Conservation (phyloP, 2,797 vertebrate genomes). For the Manis javanica region DNA sequence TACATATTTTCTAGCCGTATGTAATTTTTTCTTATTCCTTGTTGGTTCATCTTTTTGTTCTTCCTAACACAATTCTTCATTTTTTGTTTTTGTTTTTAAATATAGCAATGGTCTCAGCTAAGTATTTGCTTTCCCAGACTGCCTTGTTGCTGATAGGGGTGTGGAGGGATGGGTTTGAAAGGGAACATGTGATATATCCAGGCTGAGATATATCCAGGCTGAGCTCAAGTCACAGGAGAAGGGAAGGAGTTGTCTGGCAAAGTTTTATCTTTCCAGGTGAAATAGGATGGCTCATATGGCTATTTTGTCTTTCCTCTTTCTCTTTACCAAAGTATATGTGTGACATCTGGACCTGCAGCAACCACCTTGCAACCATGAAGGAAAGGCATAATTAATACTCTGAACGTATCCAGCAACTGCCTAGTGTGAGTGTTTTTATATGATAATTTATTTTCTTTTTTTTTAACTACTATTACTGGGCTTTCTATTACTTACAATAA, state of each 20-base stretch:
- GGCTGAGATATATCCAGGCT: background rate
- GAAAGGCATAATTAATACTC: background rate
- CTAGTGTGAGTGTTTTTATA: background rate
- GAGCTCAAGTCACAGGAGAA: background rate
- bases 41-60: background rate
- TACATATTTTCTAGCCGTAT: background rate
- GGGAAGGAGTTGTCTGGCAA: background rate
- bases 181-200: background rate
- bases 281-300: background rate
- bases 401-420: background rate
- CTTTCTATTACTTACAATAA: background rate
- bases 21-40: background rate
- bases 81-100: background rate
- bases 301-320: background rate
- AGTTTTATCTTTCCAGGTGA: background rate
- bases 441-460: background rate
- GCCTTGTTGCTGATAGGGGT: accelerated
- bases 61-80: background rate
- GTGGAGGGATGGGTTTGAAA: background rate
- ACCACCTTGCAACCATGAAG: background rate
- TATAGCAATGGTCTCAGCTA: background rate
- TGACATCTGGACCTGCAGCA: background rate
- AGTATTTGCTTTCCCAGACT: background rate
- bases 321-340: background rate
- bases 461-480: background rate